Percentiles rank a stretch among this genome's conserved stretches.
These are phyloP conservation scores for Coreoperca whiteheadi DNA, from an alignment of 2,113 vertebrate genomes.

Conservation along the genomic window DNA sequence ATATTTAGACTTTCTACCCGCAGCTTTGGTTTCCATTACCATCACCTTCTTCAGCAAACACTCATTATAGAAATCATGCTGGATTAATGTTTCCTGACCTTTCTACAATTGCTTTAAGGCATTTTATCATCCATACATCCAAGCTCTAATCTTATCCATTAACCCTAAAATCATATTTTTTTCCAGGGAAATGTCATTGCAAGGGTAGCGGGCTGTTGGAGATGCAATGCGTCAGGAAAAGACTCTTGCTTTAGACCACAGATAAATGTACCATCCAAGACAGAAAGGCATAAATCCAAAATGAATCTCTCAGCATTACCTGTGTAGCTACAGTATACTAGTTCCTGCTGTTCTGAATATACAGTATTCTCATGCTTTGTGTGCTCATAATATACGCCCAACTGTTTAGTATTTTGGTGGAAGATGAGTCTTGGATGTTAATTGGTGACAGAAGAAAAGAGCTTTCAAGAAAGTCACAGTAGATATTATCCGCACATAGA, in stretches of 20 bases:
- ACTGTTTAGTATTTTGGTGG: neutral
- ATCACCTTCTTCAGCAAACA: slow-evolving; percentile 7
- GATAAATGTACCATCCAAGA: neutral
- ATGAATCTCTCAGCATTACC: neutral
- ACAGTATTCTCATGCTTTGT: neutral
- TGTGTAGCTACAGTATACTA: neutral
- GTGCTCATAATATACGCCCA: neutral
- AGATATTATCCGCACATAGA: slow-evolving; percentile 37
- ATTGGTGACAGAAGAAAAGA: neutral
- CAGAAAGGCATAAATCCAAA: neutral
- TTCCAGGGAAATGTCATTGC: neutral
- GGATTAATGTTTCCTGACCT: slow-evolving; percentile 1
- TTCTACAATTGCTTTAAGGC: slow-evolving; percentile 1
- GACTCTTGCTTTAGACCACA: neutral
- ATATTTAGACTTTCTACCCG: slow-evolving; percentile 48
- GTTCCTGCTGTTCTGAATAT: neutral
- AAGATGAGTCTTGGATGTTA: slow-evolving; percentile 1
- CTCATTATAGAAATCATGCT: neutral
- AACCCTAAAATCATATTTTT: neutral
- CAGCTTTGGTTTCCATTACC: slow-evolving; percentile 40
- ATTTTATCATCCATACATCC: neutral
- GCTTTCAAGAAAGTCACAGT: slow-evolving; percentile 14
- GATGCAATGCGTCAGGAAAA: neutral
- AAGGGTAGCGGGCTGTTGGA: neutral
- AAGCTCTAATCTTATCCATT: neutral